phyloP scores from a whole-genome alignment of 1,140 invertebrate genomes.

The Drosophila saltans region DNA sequence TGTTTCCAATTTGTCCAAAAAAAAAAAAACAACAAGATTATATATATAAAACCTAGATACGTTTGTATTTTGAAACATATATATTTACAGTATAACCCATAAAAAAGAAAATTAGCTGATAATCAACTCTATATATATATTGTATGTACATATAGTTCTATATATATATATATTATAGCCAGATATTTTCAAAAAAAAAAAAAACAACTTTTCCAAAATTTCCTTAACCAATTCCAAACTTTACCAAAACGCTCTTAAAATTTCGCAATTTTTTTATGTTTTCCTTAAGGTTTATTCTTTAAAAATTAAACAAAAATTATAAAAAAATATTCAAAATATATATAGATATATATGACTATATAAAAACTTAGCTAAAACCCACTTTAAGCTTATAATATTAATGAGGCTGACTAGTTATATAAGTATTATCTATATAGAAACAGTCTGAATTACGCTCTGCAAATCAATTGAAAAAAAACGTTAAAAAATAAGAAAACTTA shows the following conservation, averaged over 20 bases:
- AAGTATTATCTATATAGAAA: conserved; percentile 49
- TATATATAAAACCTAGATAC: conserved; percentile 66
- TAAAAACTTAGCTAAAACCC: conserved; percentile 42
- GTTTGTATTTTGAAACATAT: conserved; percentile 78
- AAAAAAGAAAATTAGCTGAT: conserved; percentile 24
- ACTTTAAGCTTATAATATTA: conserved; percentile 76
- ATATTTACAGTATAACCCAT: conserved; percentile 53
- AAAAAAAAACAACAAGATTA: conserved; percentile 4
- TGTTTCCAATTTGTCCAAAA: conserved; percentile 82
- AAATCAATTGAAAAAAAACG: conserved; percentile 23
- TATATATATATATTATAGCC: conserved; percentile 12
- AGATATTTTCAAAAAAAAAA: conserved; percentile 26
- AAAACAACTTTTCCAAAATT: conserved; percentile 12
- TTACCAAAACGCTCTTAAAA: conserved; percentile 21
- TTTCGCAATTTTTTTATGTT: conserved; percentile 1
- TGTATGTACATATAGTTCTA: conserved; percentile 30
- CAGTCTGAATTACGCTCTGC: conserved; percentile 40
- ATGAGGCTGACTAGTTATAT: conserved; percentile 70
- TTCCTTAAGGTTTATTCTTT: conserved; percentile 21
- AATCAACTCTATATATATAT: conserved; percentile 34
- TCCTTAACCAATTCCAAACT: conserved; percentile 14
- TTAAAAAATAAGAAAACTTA: conserved; percentile 2
- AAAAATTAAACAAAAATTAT: conserved; percentile 6
- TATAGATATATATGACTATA: conserved; percentile 31
- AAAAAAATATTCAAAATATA: conserved; percentile 23